Evolutionary conservation across 1,140 invertebrate species (phyloP).

Genomic region (Papilio polytes): DNA sequence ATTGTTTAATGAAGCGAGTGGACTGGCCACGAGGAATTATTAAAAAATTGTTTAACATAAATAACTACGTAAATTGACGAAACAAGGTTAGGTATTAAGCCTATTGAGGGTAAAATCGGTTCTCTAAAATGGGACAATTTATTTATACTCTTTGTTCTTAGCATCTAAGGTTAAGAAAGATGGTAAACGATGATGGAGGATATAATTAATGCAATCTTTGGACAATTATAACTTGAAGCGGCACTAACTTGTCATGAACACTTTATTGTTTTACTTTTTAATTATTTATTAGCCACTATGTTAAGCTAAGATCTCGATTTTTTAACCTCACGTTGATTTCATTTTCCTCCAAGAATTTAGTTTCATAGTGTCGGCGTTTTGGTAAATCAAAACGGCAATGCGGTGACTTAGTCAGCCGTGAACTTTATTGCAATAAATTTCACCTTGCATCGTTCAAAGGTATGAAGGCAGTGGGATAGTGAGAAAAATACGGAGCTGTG

Average conservation of each 20-base stretch:
- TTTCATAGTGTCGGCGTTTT: slow-evolving; percentile 46
- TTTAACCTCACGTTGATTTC: not conserved
- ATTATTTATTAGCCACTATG: too few species aligned
- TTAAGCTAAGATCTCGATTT: too few species aligned
- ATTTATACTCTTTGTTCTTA: not conserved
- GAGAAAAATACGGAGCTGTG: slow-evolving; percentile 49
- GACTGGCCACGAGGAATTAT: slow-evolving; percentile 32
- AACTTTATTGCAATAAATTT: slow-evolving; percentile 73
- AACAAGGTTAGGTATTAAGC: too few species aligned
- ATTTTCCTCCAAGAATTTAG: not conserved
- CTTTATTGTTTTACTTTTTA: too few species aligned
- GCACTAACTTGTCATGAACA: too few species aligned
- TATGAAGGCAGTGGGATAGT: slow-evolving; percentile 36
- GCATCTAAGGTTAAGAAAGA: not conserved
- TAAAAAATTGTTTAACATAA: not conserved
- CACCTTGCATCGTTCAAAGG: slow-evolving; percentile 42
- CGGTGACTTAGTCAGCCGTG: slow-evolving; percentile 57
- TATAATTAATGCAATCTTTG: too few species aligned
- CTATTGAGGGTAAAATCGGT: too few species aligned
- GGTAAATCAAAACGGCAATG: slow-evolving; percentile 67
- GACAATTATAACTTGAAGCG: too few species aligned
- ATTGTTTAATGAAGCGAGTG: slow-evolving; percentile 56
- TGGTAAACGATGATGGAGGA: too few species aligned
- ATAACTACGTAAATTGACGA: not conserved
- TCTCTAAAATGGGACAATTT: not conserved